phyloP scores from a whole-genome alignment of 2,113 vertebrate genomes.

The Pandion haliaetus region DNA sequence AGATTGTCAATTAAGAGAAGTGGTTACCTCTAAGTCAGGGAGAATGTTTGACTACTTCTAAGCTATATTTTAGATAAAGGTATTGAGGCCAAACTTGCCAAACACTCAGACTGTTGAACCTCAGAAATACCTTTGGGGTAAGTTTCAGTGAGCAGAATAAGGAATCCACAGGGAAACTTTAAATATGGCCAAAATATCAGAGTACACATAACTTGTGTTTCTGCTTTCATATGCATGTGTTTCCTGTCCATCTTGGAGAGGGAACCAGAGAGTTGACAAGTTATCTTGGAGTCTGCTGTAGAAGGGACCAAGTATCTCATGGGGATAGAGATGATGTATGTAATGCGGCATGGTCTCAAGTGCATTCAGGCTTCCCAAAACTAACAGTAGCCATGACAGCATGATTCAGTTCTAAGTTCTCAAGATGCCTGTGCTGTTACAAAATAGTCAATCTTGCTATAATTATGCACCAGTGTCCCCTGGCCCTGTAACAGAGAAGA shows the following conservation, averaged over 20 bases:
- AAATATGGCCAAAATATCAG: background rate
- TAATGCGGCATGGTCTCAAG: no score
- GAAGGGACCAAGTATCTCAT: background rate
- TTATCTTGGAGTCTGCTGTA: background rate
- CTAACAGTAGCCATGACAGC: background rate
- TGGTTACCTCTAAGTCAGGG: background rate
- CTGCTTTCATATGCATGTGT: background rate
- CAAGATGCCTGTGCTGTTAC: background rate
- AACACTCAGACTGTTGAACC: background rate
- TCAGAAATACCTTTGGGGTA: background rate
- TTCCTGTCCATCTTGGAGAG: background rate
- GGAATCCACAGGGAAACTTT: background rate
- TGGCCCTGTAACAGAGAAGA: background rate
- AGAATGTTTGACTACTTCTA: background rate
- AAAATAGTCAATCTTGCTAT: background rate
- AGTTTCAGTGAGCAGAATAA: background rate
- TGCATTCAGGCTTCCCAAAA: background rate
- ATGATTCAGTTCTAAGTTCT: background rate
- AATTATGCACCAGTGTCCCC: background rate
- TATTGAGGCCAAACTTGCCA: background rate
- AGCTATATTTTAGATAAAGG: background rate
- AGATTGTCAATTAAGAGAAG: background rate
- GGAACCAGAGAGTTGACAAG: background rate
- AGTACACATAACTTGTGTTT: background rate
- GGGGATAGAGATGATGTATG: background rate